Base-by-base conservation (phyloP, 2,113 vertebrate genomes). In the Mionectes macconnelli region DNA sequence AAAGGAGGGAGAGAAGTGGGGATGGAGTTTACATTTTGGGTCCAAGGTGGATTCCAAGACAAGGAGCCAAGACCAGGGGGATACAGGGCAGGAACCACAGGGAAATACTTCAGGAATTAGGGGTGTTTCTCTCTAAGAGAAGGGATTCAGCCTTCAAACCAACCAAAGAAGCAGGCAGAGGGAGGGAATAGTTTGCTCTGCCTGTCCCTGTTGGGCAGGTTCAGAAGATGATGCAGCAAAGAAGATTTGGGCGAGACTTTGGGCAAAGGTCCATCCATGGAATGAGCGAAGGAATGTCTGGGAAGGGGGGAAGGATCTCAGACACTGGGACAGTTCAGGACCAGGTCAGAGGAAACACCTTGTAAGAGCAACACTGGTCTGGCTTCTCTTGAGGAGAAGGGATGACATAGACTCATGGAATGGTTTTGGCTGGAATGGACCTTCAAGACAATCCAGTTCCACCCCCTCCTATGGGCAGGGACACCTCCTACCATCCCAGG, bases 401-500 rank as follows among this genome's bases (percentile, higher is more conserved):
- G 63, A 31, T 14, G 18, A 45, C 39, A 18, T 7, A 40, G 30
- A 9, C 4, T 9, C n/a, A 1, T 19, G 47, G 35, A 76, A 55
- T 23, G 28, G 6, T 59, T 30, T 81, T 52, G 20, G 12, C 11
- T 45, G 62, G 63, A 20, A 69, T 9, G 8, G 25, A 35, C 24
- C n/a, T 31, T n/a, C 20, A 12, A 56, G 30, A 52, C 1, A n/a
- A 27, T 7, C 39, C 40, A 12, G 4, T 40, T 31, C 47, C 11
- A 42, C 39, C 12, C 27, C 39, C 60, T 63, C 27, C 27, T 27
- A n/a, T 12, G 45, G 47, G 7, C 37, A 45, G 39, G 39, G 55
- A 21, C 24, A n/a, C 3, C 1, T 0, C 5, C 30, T 1, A 11
- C 7, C 17, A 2, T 1, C 33, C 45, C 53, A 40, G n/a, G 3